Conservation (phyloP, 2,888 invertebrate genomes). For the Aphodius granarius region DNA sequence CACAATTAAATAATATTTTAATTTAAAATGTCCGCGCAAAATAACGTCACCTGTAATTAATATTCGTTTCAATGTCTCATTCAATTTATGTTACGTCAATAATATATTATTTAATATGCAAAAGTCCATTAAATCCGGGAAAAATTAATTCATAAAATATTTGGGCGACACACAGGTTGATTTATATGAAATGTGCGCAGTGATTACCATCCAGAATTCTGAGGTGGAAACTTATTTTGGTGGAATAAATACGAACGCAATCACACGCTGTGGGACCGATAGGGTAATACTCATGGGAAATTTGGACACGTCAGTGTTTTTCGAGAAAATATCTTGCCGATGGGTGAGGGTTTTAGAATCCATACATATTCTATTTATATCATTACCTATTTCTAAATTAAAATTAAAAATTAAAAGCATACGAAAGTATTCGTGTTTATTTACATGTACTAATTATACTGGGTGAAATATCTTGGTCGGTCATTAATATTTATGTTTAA, state of each 20-base stretch:
- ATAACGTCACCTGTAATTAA: too few relatives aligned
- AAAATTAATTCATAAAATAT: not conserved
- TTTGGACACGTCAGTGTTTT: not conserved
- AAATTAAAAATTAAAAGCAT: not conserved
- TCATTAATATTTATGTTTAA: too few relatives aligned
- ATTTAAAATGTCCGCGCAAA: too few relatives aligned
- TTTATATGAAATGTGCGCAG: not conserved
- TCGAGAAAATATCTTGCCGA: not conserved
- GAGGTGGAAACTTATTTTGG: not conserved
- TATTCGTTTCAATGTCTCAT: too few relatives aligned
- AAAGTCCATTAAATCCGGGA: not conserved
- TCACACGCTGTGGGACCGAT: not conserved
- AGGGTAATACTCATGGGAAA: not conserved
- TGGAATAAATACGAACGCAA: too few relatives aligned
- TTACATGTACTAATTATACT: too few relatives aligned
- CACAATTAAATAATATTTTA: too few relatives aligned
- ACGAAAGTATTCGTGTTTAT: too few relatives aligned
- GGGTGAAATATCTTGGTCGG: too few relatives aligned
- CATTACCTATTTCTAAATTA: not conserved
- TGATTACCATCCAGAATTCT: not conserved
- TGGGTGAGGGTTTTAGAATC: not conserved
- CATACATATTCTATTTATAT: not conserved
- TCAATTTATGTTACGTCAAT: too few relatives aligned
- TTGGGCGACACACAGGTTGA: too few relatives aligned
- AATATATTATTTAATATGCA: not conserved